phyloP scores from a whole-genome alignment of 2,888 invertebrate genomes.

The Ormia ochracea region DNA sequence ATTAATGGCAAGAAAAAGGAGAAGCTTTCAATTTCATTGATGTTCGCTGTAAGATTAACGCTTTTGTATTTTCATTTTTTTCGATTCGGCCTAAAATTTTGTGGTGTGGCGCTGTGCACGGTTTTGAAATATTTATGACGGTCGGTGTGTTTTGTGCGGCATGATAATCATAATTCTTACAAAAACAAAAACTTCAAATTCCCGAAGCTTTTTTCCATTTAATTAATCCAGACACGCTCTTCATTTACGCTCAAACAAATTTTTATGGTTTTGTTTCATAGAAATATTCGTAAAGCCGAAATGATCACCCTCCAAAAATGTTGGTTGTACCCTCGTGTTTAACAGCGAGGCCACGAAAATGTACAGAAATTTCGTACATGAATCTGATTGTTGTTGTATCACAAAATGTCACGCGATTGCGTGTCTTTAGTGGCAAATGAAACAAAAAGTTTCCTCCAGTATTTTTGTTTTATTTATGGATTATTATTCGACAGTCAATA shows the following conservation, averaged over 20 bases:
- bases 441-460: conserved; percentile 10
- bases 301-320: conserved; percentile 12
- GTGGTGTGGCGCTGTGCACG: conserved; percentile 3
- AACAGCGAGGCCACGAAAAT: background rate
- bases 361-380: background rate
- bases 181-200: background rate
- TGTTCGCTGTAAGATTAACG: background rate
- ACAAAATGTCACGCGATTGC: conserved; percentile 52
- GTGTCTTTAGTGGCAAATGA: conserved; percentile 47
- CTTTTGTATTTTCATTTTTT: background rate
- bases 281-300: background rate
- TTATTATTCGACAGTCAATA: conserved; percentile 33
- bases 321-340: background rate
- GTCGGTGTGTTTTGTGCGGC: too few species aligned
- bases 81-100: background rate
- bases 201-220: conserved; percentile 24
- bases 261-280: background rate
- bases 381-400: background rate
- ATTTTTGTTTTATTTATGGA: background rate
- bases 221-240: conserved; percentile 54
- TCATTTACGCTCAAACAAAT: conserved; percentile 26
- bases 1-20: too few species aligned
- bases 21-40: background rate
- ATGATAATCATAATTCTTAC: background rate
- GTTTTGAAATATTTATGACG: background rate